phyloP scores from a whole-genome alignment of 2,888 invertebrate species.

The Euzetes globulus region DNA sequence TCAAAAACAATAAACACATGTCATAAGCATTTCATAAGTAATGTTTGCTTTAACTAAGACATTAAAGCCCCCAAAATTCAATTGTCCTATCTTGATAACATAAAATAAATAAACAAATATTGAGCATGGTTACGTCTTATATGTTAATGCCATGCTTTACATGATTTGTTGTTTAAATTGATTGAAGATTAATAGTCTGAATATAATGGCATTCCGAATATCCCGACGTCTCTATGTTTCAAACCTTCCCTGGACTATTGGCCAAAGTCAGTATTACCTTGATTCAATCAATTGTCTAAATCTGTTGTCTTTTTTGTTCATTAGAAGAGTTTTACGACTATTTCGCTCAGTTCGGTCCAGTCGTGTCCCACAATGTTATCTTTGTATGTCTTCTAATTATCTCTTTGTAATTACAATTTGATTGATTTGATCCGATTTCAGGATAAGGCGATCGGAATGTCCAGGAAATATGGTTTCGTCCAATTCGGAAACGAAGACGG shows the following conservation, averaged over 20 bases:
- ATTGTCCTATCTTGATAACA: too few species aligned
- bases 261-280: background rate
- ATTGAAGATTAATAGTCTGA: background rate
- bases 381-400: background rate
- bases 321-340: background rate
- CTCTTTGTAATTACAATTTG: background rate
- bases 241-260: background rate
- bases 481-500: conserved; percentile 16
- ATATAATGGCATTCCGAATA: background rate
- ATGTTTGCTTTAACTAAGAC: background rate
- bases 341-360: background rate
- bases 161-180: too few species aligned
- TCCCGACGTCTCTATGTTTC: background rate
- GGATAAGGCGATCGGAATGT: background rate
- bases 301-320: background rate
- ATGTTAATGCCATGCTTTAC: too few species aligned
- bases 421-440: background rate
- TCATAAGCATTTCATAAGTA: background rate
- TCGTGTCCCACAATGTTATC: background rate
- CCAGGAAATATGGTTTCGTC: background rate
- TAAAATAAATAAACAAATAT: too few species aligned
- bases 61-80: background rate
- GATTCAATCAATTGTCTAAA: background rate
- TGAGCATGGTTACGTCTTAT: too few species aligned
- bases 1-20: background rate